phyloP scores from a whole-genome alignment of 2,113 vertebrate species.

The Sorex fumeus region DNA sequence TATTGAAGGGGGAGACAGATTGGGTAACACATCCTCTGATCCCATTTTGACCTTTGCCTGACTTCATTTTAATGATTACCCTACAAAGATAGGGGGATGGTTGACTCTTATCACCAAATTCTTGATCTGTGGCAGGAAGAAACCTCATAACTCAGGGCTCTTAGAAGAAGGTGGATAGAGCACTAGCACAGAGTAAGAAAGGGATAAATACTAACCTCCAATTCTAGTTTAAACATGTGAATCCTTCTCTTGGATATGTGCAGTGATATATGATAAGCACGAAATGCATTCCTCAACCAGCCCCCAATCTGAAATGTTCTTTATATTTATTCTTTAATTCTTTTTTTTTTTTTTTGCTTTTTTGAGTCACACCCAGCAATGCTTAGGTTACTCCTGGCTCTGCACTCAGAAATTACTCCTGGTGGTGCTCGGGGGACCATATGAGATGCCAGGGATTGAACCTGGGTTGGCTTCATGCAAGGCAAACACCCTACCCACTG shows the following conservation, averaged over 20 bases:
- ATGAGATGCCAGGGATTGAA: too few relatives aligned
- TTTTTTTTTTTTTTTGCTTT: not conserved
- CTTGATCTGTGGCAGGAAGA: not conserved
- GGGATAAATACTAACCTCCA: not conserved
- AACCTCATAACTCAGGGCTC: not conserved
- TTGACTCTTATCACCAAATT: not conserved
- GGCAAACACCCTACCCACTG: too few relatives aligned
- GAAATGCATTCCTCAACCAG: not conserved
- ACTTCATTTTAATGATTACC: conserved; percentile 56
- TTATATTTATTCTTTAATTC: conserved; percentile 1
- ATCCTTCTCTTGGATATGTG: not conserved
- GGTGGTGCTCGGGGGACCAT: too few relatives aligned
- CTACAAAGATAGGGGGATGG: not conserved
- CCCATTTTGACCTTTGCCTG: too few relatives aligned
- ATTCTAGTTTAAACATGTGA: not conserved
- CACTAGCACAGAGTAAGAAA: not conserved
- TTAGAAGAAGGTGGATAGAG: not conserved
- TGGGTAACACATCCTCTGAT: not conserved
- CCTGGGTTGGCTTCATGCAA: too few relatives aligned
- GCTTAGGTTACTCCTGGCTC: too few relatives aligned
- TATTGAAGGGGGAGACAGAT: not conserved
- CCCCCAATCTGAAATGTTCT: not conserved
- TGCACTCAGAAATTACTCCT: too few relatives aligned
- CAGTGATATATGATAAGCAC: conserved; percentile 16
- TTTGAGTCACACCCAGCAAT: too few relatives aligned